phyloP scores from a whole-genome alignment of 2,113 vertebrate genomes.

The Bubalus kerabau region DNA sequence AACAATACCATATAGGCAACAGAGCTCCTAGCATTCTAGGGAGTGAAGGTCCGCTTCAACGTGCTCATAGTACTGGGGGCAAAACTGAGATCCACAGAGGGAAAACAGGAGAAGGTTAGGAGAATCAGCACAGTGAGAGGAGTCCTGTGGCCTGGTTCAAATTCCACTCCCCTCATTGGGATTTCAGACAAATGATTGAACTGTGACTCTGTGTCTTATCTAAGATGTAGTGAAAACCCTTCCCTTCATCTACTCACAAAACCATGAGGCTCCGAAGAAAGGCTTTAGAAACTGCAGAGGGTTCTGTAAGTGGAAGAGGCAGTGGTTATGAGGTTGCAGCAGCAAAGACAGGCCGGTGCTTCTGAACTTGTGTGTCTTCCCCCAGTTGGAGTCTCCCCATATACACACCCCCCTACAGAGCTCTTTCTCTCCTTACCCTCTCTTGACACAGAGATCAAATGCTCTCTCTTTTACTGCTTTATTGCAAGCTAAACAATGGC shows the following conservation, averaged over 20 bases:
- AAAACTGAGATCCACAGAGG: background rate
- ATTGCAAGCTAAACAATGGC: fast-evolving
- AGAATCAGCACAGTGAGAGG: background rate
- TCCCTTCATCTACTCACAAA: background rate
- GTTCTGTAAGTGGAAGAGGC: background rate
- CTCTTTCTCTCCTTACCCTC: fast-evolving
- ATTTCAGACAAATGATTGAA: background rate
- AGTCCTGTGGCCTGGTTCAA: background rate
- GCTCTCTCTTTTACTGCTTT: background rate
- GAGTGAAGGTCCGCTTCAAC: background rate
- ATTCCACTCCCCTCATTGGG: background rate
- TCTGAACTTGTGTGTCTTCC: background rate
- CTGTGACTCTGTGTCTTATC: background rate
- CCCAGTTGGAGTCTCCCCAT: background rate
- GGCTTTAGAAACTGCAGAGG: background rate
- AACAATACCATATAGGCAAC: fast-evolving
- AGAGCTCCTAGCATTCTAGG: background rate
- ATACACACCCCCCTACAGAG: background rate
- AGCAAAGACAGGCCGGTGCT: background rate
- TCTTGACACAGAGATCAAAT: background rate
- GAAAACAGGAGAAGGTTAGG: background rate
- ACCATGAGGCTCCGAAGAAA: background rate
- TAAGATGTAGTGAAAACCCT: background rate
- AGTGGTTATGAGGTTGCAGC: background rate
- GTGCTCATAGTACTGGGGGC: background rate